Evolutionary conservation across 2,888 invertebrate genomes (phyloP), one percentile per base, ranked within the genome.

Genomic region (Rotaria macrura): DNA sequence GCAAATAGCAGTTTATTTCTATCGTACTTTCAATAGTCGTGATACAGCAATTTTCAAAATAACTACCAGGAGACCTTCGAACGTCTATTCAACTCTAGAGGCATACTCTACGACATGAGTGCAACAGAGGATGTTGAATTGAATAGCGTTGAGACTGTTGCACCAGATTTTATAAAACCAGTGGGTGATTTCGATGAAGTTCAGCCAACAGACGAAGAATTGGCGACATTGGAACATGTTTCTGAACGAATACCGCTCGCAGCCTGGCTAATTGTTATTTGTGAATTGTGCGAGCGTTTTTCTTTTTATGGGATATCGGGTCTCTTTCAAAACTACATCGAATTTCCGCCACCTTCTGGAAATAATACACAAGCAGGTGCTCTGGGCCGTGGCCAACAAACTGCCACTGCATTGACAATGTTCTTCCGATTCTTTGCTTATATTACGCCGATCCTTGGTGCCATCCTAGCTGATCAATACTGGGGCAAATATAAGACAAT

Each of bases 261-360:
- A 3, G 57, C 23, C 29, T 57, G 57, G 57, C 29, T 96, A 92
- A 97, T 98, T 89, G 93, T 98, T 88, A 94, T 94, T 91, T 97
- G 96, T 94, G 98, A 98, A 91, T 97, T 98, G 92, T 98, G 97
- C 92, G 98, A 98, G 92, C 93, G 97, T 89, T 98, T 98, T 92
- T 95, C 95, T 87, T 98, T 93, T 91, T 98, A 97, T 94, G 98
- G 98, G n/a, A 29, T 85, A 2, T 29, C 79, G 7, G 54, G 79
- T 23, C 54, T 54, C 34, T 93, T 98, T 85, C 93, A 93, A 29
- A 93, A 94, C 88, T 94, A 94, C 89, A 92, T 98, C 87, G 7
- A 57, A 57, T 57, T 57, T 57, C 57, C 57, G 5, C 2, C 2
- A 20, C 57, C 7, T 7, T 2, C 12, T n/a, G 12, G 12, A 57